Evolutionary conservation across 2,888 invertebrate genomes (phyloP), one percentile per base, ranked within the genome.

Genomic region (Drosophila meridiana): DNA sequence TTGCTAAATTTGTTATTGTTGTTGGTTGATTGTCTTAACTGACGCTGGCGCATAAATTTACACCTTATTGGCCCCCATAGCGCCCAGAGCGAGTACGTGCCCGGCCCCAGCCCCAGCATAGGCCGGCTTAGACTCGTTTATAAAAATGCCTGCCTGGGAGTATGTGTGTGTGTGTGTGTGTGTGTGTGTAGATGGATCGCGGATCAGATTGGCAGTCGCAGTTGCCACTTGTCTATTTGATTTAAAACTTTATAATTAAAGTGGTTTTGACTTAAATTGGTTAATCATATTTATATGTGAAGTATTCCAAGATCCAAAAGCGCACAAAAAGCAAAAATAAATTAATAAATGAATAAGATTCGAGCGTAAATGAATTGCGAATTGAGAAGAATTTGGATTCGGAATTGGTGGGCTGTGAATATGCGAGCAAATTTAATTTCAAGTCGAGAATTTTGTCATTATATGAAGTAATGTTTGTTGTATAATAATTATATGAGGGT

Each of bases 21-120:
- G 60, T 47, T 65, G 55, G 53, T 45, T 52, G 73, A 63, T 77
- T 75, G 67, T 80, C 59, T 71, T 28, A 69, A 66, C 72, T 68
- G 76, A 55, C 63, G 70, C 57, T 69, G 63, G 52, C 74, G 89
- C 87, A 85, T 89, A 92, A 91, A 92, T 92, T 92, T 92, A 92
- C 92, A 92, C 92, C 91, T 91, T 92, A 92, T 92, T 92, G 92
- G 90, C 92, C 92, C 91, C 91, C 92, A 92, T 92, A 89, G 87
- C 79, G 75, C 88, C 85, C 81, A 83, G 60, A 83, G 76, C 75
- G 57, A 69, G 73, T 87, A 87, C 84, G 84, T 87, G 80, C 82
- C 72, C 53, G 64, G 32, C 36, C 55, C 6, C 47, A 52, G 56
- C 55, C 20, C 26, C 53, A 52, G 55, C 56, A n/a, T 34, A 36